Percentiles rank a stretch among this genome's conserved stretches.
These are phyloP conservation scores for Hiodon tergisus DNA, from an alignment of 2,113 vertebrate species.

Conservation along the genomic window DNA sequence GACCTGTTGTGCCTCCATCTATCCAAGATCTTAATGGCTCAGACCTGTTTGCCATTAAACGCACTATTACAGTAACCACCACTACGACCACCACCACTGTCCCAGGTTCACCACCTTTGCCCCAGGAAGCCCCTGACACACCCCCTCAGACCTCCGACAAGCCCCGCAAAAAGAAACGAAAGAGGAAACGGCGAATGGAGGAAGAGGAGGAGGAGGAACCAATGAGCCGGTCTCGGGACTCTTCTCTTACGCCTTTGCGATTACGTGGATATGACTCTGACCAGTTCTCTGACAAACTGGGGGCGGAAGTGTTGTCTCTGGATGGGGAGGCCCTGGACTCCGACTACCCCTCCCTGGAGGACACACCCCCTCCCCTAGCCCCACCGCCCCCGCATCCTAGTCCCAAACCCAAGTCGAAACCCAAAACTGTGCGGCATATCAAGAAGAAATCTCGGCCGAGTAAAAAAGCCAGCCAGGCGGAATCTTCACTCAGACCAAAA, in stretches of 20 bases:
- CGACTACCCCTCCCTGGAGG: slow-evolving; percentile 67
- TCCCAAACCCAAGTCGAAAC: slow-evolving; percentile 49
- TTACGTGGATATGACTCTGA: slow-evolving; percentile 62
- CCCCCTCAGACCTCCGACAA: slow-evolving; percentile 59
- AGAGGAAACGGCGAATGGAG: slow-evolving; percentile 52
- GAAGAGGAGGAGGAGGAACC: slow-evolving; percentile 57
- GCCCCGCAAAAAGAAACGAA: slow-evolving; percentile 60
- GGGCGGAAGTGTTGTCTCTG: slow-evolving; percentile 60
- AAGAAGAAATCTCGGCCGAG: slow-evolving; percentile 60
- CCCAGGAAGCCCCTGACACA: slow-evolving; percentile 48
- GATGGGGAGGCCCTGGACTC: slow-evolving; percentile 71
- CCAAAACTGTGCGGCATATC: slow-evolving; percentile 46
- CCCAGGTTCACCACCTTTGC: slow-evolving; percentile 61
- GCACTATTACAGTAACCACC: slow-evolving; percentile 84
- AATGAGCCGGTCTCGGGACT: slow-evolving; percentile 41
- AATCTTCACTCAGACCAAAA: slow-evolving; percentile 50
- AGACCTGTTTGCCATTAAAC: slow-evolving; percentile 83
- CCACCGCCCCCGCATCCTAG: slow-evolving; percentile 46
- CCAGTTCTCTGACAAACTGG: slow-evolving; percentile 57
- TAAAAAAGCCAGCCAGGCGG: slow-evolving; percentile 52
- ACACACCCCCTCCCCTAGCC: slow-evolving; percentile 56
- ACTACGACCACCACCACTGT: slow-evolving; percentile 57
- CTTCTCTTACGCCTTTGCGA: slow-evolving; percentile 46
- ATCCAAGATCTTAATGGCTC: slow-evolving; percentile 90
- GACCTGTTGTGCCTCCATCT: slow-evolving; percentile 80